Evolutionary conservation across 2,113 vertebrate species (phyloP), one percentile per base, ranked within the genome.

Genomic region (Cryptomyrus ogoouensis): DNA sequence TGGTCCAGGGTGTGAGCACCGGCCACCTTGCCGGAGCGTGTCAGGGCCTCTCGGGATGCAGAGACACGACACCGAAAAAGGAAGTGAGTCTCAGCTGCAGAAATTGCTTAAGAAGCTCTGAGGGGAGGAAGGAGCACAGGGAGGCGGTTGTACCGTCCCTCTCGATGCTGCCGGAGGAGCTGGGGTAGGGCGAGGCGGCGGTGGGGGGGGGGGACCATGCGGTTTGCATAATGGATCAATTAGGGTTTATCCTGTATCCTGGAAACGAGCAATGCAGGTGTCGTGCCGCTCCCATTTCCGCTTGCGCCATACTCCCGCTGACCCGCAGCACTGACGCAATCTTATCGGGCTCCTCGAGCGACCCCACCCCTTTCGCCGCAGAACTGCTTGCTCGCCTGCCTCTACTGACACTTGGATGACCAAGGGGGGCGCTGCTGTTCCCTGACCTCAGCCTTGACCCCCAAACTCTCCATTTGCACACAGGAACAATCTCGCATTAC

Each of bases 401-500:
- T 80, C 74, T 39, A 35, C 31, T 80, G 31, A 19, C 35, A 42
- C 13, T 27, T 74, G 66, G 70, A 39, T 77, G 31, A 2, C 70
- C 3, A 4, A 44, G 19, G 39, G 44, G 19, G 42, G 3, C 15
- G 24, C 9, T 35, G 24, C 3, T 80, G 17, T 50, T 49, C 31
- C 12, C 88, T 52, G 46, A 77, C 13, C 24, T 7, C 62, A 19
- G 42, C 15, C 56, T 21, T 80, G 50, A 88, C 88, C 12, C 53
- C 24, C 24, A 0, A 0, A 17, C 27, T 88, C 70, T 87, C 91
- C 88, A 10, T 89, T 10, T 87, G 85, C 15, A 87, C 19, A 0
- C 93, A 95, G 95, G 94, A 91, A 46, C 95, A 95, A 50, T 89
- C 91, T 13, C 93, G 94, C 62, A 90, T 94, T 90, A 77, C 88